phyloP scores from a whole-genome alignment of 2,888 invertebrate species.

The Epicampocera succincta region DNA sequence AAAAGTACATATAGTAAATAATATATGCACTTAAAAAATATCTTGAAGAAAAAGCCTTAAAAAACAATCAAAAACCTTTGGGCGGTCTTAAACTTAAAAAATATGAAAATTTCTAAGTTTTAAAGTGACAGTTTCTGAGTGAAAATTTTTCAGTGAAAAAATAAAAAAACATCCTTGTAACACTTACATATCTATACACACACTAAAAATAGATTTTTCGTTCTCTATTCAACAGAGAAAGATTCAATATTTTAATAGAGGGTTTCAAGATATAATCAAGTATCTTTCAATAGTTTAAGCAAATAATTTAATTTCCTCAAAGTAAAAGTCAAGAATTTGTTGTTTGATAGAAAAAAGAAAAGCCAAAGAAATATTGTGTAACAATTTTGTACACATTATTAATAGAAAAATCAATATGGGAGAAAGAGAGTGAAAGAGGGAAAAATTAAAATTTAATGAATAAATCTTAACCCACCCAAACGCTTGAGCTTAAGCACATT shows the following conservation, averaged over 20 bases:
- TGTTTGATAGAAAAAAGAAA: slow-evolving; percentile 10
- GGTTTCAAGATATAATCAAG: background rate
- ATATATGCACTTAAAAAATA: slow-evolving; percentile 6
- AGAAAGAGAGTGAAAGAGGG: slow-evolving; percentile 26
- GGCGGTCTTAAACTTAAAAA: background rate
- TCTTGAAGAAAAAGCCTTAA: background rate
- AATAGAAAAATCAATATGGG: slow-evolving; percentile 58
- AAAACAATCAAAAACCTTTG: slow-evolving; percentile 24
- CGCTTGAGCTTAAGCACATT: slow-evolving; percentile 7
- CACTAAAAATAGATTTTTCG: slow-evolving; percentile 74
- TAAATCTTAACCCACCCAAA: slow-evolving; percentile 13
- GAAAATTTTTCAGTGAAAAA: slow-evolving; percentile 31
- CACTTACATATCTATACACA: slow-evolving; percentile 77
- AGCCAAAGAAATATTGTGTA: slow-evolving; percentile 56
- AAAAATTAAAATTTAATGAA: slow-evolving; percentile 21
- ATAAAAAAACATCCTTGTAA: slow-evolving; percentile 73
- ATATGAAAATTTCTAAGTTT: slow-evolving; percentile 51
- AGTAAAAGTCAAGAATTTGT: slow-evolving; percentile 8
- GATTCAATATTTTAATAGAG: background rate
- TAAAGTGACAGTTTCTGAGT: slow-evolving; percentile 43
- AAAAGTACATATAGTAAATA: slow-evolving; percentile 1
- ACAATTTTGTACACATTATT: slow-evolving; percentile 51
- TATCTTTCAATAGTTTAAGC: background rate
- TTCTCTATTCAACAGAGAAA: background rate
- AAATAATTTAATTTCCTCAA: slow-evolving; percentile 31